Evolutionary conservation across 2,113 vertebrate genomes (phyloP), one percentile per base, ranked within the genome.

Genomic region (Laticauda colubrina): DNA sequence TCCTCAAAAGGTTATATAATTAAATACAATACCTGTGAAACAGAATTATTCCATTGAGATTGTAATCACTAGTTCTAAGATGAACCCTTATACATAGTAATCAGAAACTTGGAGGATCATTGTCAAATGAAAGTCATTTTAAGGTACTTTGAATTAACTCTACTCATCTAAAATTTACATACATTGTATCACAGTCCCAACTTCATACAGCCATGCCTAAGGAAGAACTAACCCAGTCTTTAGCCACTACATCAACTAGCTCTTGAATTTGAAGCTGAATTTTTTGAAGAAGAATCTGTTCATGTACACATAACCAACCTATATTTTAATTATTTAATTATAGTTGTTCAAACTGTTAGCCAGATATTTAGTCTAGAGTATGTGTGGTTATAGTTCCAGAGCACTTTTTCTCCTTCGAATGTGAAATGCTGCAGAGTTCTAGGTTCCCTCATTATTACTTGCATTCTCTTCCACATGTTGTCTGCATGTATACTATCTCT

Each of bases 21-120:
- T 81, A 43, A 81, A 81, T 81, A 43, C 75, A 81, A 81, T 81
- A 81, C 7, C 15, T 81, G 34, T 43, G 64, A 81, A 21, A 81
- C 34, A 81, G 34, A 81, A 43, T 39, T 81, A 23, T 43, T 81
- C 18, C 34, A 43, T 18, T 81, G 69, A 20, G 69, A 81, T 39
- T 81, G 5, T 8, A 96, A 43, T 92, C 59, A 92, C 86, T 34
- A 69, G 34, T 75, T 75, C 86, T 23, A 87, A 88, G 9, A 34
- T 6, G 2, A 24, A 90, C 14, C n/a, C 39, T 5, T 48, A 26
- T 18, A 57, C 26, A 43, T 4, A 61, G 0, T 23, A 39, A 53
- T 86, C 8, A 14, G 23, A 92, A 85, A 48, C 24, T 5, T 43
- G 45, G 43, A 15, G 45, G 39, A 61, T 64, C 5, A 26, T 2